Evolutionary conservation across 2,113 vertebrate species (phyloP).

Genomic region (Passer domesticus): DNA sequence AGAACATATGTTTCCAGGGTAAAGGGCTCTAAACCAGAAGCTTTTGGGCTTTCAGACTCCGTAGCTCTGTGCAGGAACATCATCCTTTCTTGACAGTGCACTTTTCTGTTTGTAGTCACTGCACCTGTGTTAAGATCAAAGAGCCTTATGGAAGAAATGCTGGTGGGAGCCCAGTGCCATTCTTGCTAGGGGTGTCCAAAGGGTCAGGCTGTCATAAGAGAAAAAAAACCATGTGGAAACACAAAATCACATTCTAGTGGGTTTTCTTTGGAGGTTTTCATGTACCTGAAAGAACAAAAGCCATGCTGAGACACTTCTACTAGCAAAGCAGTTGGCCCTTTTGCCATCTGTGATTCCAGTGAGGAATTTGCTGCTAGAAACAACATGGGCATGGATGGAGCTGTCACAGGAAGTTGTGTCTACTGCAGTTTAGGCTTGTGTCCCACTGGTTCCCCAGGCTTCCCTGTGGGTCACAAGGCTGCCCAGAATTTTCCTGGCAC

Average conservation of each 20-base stretch:
- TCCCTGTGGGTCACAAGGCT: fast-evolving
- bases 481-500: not conserved
- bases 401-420: not conserved
- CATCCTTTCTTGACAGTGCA: not conserved
- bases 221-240: not conserved
- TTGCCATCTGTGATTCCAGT: not conserved
- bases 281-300: not conserved
- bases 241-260: not conserved
- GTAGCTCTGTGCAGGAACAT: not conserved
- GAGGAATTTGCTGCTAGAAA: not conserved
- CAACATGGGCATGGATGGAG: not conserved
- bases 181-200: not conserved
- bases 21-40: not conserved
- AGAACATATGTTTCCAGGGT: not conserved
- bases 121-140: not conserved
- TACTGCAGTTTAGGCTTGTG: not conserved
- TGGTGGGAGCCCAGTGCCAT: not conserved
- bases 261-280: not conserved
- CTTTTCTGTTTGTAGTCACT: not conserved
- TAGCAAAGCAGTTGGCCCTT: not conserved
- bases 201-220: not conserved
- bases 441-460: not conserved
- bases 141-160: not conserved
- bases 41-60: not conserved
- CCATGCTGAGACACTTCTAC: not conserved